Conservation (phyloP, 2,888 invertebrate species). For the Thecocarcelia acutangulata region DNA sequence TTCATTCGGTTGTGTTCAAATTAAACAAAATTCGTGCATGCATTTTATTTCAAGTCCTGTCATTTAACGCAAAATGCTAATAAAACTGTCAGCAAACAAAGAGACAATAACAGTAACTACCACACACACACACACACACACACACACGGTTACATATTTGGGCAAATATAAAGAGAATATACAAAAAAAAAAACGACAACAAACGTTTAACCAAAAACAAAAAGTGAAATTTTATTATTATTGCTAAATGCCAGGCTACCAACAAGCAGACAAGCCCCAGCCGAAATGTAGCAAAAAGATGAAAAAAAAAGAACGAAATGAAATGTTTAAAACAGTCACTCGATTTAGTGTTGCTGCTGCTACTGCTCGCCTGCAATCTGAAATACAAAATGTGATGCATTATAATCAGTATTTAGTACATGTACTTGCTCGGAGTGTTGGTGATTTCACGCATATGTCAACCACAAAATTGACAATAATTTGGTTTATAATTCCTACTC, state of each 20-base stretch:
- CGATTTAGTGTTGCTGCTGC: conserved; percentile 4
- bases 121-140: conserved; percentile 1
- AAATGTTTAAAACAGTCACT: not conserved
- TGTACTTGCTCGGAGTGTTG: conserved; percentile 63
- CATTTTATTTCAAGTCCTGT: conserved; percentile 66
- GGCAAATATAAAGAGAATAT: not conserved
- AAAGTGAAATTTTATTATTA: conserved; percentile 65
- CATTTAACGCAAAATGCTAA: conserved; percentile 69
- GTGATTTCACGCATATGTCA: conserved; percentile 70
- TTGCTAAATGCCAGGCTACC: conserved; percentile 41
- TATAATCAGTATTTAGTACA: conserved; percentile 61
- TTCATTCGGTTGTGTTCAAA: conserved; percentile 52
- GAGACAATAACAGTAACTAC: conserved; percentile 35
- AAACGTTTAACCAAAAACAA: conserved; percentile 37
- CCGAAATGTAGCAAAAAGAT: conserved; percentile 7
- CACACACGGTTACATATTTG: not conserved
- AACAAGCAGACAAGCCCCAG: conserved; percentile 27
- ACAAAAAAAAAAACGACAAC: not conserved
- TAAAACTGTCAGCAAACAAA: conserved; percentile 68
- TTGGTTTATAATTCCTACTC: conserved; percentile 60
- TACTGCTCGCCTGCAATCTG: not conserved
- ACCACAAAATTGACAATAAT: conserved; percentile 70
- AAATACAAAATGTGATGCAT: conserved; percentile 58
- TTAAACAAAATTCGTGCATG: conserved; percentile 56
- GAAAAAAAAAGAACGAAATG: conserved; percentile 21